Base-by-base conservation (phyloP, 1,140 invertebrate species). In the Eufriesea mexicana region DNA sequence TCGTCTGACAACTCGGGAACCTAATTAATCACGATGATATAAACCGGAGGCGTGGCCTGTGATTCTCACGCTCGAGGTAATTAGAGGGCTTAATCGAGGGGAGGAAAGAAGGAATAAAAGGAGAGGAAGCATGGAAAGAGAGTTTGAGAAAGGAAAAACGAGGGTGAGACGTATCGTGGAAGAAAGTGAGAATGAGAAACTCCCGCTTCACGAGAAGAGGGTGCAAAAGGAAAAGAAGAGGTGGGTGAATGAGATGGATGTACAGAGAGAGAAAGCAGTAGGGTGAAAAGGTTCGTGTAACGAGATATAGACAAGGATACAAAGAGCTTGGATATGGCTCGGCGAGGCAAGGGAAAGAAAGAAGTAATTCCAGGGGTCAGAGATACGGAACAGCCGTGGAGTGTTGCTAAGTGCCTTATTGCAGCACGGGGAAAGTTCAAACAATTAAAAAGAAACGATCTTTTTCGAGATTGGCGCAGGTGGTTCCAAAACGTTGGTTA, bases 11-110 rank as follows among this genome's bases (percentile, higher is more conserved):
- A 45, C 35, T 47, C 35, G 61, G 49, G n/a, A 28, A 66, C n/a
- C 51, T 49, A 81, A 81, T 55, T 75, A 66, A 81, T 81, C 59
- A 66, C 18, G 5, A 54, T 8, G 49, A 62, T 28, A 47, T 81
- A 49, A 28, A 12, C 16, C 18, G 9, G n/a, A 0, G 23, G 42
- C 35, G 35, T 35, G 23, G 8, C 18, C n/a, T 23, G 25, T 20
- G 66, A 61, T 59, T 25, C 14, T 2, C 5, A 6, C 7, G n/a
- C n/a, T 9, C 7, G 10, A 8, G 9, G 51, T 66, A 75, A 75
- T 81, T 75, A 75, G 45, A 51, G 14, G 64, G 42, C 49, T 28
- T 42, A 12, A 45, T 47, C 16, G 6, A 28, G 23, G 20, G 5
- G 8, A 5, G 18, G 20, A 45, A 47, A 18, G 18, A 35, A 35